Base-by-base conservation (phyloP, 2,888 invertebrate genomes). In the Trypoxylon attenuatum region DNA sequence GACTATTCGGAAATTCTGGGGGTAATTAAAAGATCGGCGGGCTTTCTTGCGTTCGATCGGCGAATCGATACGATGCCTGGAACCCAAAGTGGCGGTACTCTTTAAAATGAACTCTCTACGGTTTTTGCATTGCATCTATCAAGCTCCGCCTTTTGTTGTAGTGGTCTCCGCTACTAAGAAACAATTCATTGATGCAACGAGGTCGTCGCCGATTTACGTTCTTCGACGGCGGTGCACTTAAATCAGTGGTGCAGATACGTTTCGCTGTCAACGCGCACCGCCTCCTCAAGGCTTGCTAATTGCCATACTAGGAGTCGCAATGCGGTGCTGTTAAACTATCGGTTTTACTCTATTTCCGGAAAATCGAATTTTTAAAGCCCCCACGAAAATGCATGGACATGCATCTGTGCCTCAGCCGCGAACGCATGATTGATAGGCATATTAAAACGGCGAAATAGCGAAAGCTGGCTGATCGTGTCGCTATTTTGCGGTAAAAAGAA, bases 111-210 rank as follows among this genome's bases (percentile, higher is more conserved):
- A 16, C 25, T 51, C 27, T 47, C 27, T 25, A 19, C 39, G 13
- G 29, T 6, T 27, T 42, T 2, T 50, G 47, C 49, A 43, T 60
- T 60, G 47, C 27, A 16, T 49, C 55, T 50, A 50, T 45, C 16
- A 27, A 21, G 41, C 42, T 16, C 16, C 5, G 15, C 46, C 38
- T 49, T 60, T 60, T 45, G 38, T 59, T 46, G 21, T 47, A n/a
- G 23, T 16, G 23, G 23, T 13, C 18, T 23, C 13, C 13, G 41
- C 2, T n/a, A 13, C 13, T 50, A 23, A 43, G 56, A 56, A 61
- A 61, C 56, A 58, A 46, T 56, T 61, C 33, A 56, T 61, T 61
- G 55, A 55, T 49, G 49, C 56, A 61, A 60, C 42, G 25, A 60
- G 60, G 38, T 60, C 55, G 43, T 15, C 16, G 25, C 27, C 42